Evolutionary conservation across 1,140 invertebrate species (phyloP), one percentile per base, ranked within the genome.

Genomic region (Pemphigus obesinymphae): DNA sequence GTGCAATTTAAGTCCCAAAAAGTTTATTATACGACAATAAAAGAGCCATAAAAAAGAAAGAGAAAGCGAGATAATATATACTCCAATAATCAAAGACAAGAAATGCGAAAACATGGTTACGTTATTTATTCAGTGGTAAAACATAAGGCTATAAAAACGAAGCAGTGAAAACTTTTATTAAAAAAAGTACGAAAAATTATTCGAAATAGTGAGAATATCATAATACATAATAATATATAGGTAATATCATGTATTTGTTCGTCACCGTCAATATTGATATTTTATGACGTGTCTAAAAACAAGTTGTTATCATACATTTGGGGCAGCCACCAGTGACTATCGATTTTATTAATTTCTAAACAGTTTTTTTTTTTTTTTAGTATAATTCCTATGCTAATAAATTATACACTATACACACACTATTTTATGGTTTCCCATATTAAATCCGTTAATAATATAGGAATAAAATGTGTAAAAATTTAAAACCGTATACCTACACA

Each of bases 111-210:
- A 70, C 37, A 45, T 70, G 40, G 15, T 43, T 40, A 68, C 34
- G 37, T 68, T 40, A 68, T 68, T 45, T 29, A 70, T 70, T 45
- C 40, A 29, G n/a, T 17, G 13, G 8, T 2, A 45, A 70, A 70
- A 45, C 68, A 45, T 45, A 70, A 70, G 23, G 23, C 40, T 29
- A 8, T 70, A 45, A 68, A 66, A 70, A 70, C 17, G 3, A 45
- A 26, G 68, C 40, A 70, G 45, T 29, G 40, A 70, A 70, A 70
- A 70, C 68, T 70, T 70, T 45, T 70, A 70, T 70, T 70, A 29
- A 45, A 70, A 70, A 17, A 70, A 0, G 3, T 15, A 26, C 37
- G 37, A 70, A 17, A n/a, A 70, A 70, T 70, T 70, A 70, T 45
- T 70, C 15, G 40, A 26, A 43, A 70, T 17, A n/a, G 26, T 34